A percentile compares a stretch with the other conserved stretches of the same genome.
These are phyloP conservation scores for Proterorhinus semilunaris DNA, from an alignment of 2,113 vertebrate genomes.

Conservation along the genomic window DNA sequence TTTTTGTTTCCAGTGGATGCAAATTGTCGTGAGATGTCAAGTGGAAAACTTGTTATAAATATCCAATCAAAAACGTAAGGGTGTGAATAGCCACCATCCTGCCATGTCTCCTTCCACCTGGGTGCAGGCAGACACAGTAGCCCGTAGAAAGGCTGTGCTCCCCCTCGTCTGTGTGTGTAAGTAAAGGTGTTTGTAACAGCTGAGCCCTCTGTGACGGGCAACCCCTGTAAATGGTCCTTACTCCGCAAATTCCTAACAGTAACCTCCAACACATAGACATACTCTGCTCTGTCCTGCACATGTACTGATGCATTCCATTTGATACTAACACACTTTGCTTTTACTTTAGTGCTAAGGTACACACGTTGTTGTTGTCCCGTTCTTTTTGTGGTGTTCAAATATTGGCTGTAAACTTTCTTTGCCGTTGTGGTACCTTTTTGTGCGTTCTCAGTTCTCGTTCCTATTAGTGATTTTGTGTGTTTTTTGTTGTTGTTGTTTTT, in stretches of 20 bases:
- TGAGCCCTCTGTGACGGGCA: slow-evolving; percentile 74
- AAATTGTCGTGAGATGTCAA: background rate
- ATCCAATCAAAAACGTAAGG: background rate
- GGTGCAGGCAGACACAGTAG: background rate
- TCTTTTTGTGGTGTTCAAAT: slow-evolving; percentile 62
- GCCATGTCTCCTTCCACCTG: background rate
- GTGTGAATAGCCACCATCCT: slow-evolving; percentile 2
- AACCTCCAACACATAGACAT: slow-evolving; percentile 43
- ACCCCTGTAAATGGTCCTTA: slow-evolving; percentile 82
- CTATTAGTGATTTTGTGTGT: slow-evolving; percentile 36
- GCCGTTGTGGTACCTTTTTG: slow-evolving; percentile 56
- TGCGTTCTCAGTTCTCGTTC: slow-evolving; percentile 37
- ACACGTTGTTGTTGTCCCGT: slow-evolving; percentile 52
- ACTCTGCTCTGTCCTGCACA: slow-evolving; percentile 35
- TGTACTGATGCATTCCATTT: slow-evolving; percentile 62
- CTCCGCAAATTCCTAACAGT: slow-evolving; percentile 52
- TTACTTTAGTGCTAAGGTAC: slow-evolving; percentile 63
- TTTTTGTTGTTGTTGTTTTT: slow-evolving; percentile 16
- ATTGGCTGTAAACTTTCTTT: slow-evolving; percentile 39
- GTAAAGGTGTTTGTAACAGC: slow-evolving; percentile 59
- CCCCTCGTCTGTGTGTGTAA: slow-evolving; percentile 68
- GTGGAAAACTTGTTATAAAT: background rate
- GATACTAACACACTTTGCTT: slow-evolving; percentile 65
- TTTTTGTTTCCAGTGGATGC: too few relatives aligned
- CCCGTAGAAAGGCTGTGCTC: slow-evolving; percentile 53